Evolutionary conservation across 2,888 invertebrate genomes (phyloP).

Genomic region (Cantharis rufa): DNA sequence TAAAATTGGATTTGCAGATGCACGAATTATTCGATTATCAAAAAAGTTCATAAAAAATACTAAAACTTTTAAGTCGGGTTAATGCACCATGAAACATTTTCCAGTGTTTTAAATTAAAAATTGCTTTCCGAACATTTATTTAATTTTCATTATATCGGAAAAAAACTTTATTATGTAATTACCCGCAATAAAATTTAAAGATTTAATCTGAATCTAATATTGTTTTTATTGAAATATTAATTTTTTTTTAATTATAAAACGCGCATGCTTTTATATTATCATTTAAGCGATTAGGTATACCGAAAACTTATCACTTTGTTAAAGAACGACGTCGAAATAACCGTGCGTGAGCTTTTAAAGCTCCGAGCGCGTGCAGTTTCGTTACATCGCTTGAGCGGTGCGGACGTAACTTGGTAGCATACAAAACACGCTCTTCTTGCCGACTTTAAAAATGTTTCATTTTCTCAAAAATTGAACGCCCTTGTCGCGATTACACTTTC

Average conservation of each 20-base stretch:
- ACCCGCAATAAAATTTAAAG: background rate
- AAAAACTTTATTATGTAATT: too few species aligned
- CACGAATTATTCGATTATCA: background rate
- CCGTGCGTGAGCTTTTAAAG: conserved; percentile 28
- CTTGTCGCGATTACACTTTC: background rate
- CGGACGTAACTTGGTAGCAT: conserved; percentile 4
- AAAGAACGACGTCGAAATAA: conserved; percentile 23
- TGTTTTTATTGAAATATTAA: background rate
- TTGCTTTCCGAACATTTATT: background rate
- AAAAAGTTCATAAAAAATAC: background rate
- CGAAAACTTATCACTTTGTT: conserved; percentile 28
- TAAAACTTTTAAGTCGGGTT: background rate
- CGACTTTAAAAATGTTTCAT: background rate
- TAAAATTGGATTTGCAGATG: background rate
- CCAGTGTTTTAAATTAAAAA: background rate
- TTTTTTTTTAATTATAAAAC: background rate
- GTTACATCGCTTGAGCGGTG: conserved; percentile 7
- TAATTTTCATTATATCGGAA: background rate
- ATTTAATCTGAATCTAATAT: background rate
- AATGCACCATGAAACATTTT: background rate
- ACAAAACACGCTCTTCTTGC: conserved; percentile 9
- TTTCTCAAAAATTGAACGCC: background rate
- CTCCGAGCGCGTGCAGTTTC: conserved; percentile 30
- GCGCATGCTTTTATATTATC: conserved; percentile 22
- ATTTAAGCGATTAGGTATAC: conserved; percentile 17